Evolutionary conservation across 1,140 invertebrate species (phyloP), one percentile per base, ranked within the genome.

Genomic region (Eupeodes corollae): DNA sequence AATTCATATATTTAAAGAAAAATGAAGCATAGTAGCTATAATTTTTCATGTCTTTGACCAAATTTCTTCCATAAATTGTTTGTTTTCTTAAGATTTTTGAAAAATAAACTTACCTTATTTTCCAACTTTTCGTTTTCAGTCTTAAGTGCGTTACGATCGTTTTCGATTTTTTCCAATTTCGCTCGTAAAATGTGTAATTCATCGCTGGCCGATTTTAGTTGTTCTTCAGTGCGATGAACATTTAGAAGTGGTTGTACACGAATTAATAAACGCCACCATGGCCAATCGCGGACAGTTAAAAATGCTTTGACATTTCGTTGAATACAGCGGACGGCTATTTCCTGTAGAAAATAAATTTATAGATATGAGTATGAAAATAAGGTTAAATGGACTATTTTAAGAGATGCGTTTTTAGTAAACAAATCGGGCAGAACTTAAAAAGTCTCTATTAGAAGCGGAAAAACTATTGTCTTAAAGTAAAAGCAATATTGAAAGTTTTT

Each of bases 221-320:
- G 84, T 68, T 95, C 88, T 67, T 96, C 91, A 13, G 90, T 93
- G 46, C 91, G 78, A 66, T 94, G 88, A 6, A 95, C 91, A 63
- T 92, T 91, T 15, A 96, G 74, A 44, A 96, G 73, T 15, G 92
- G 92, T 35, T 87, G 84, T 30, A 96, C 86, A 55, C 89, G 83
- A 16, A 92, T 84, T 60, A 93, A 80, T 41, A 96, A 74, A 45
- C 88, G 75, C 91, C 92, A 96, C 92, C 91, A 96, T 5, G 88
- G 83, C 92, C 92, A 97, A 68, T 91, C 88, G 40, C 87, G 76
- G 1, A 96, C 88, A 31, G 82, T 78, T 64, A 95, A 78, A 62
- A 92, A 86, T 55, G 91, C 92, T 52, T 87, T 79, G 2, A 96
- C 88, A 73, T 96, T 96, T 47, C 87, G 79, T 63, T 96, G 91